These are phyloP conservation scores for Unio delphinus DNA, from an alignment of 2,888 invertebrate species.

Conservation along the genomic window DNA sequence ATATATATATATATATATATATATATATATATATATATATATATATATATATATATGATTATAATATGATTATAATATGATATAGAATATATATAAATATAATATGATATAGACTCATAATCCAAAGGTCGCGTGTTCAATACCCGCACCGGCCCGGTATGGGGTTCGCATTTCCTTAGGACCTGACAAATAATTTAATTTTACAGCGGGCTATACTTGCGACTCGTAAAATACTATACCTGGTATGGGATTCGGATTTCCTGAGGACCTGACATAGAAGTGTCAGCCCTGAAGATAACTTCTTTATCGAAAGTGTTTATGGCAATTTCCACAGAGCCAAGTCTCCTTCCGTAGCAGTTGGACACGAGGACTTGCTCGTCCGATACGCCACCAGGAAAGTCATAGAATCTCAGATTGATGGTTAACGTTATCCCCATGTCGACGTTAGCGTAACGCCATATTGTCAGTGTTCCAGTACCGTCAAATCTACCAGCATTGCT, in stretches of 20 bases:
- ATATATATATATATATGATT: too few species aligned
- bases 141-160: too few species aligned
- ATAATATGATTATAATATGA: too few species aligned
- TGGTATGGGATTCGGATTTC: slow-evolving; percentile 36
- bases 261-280: slow-evolving; percentile 23
- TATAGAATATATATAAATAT: too few species aligned
- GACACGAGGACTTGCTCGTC: slow-evolving; percentile 42
- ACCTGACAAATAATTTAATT: neutral
- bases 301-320: slow-evolving; percentile 30
- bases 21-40: too few species aligned
- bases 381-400: slow-evolving; percentile 32
- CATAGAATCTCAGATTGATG: slow-evolving; percentile 39
- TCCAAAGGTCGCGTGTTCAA: too few species aligned
- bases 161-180: too few species aligned
- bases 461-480: slow-evolving; percentile 38
- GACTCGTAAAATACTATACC: slow-evolving; percentile 10
- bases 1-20: too few species aligned
- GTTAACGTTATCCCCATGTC: slow-evolving; percentile 34
- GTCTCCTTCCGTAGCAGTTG: slow-evolving; percentile 32
- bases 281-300: slow-evolving; percentile 40
- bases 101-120: too few species aligned
- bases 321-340: slow-evolving; percentile 42
- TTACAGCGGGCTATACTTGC: neutral
- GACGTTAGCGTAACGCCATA: slow-evolving; percentile 41
- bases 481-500: slow-evolving; percentile 44